phyloP scores from a whole-genome alignment of 1,140 invertebrate genomes.

The Paralvinella palmiformis region DNA sequence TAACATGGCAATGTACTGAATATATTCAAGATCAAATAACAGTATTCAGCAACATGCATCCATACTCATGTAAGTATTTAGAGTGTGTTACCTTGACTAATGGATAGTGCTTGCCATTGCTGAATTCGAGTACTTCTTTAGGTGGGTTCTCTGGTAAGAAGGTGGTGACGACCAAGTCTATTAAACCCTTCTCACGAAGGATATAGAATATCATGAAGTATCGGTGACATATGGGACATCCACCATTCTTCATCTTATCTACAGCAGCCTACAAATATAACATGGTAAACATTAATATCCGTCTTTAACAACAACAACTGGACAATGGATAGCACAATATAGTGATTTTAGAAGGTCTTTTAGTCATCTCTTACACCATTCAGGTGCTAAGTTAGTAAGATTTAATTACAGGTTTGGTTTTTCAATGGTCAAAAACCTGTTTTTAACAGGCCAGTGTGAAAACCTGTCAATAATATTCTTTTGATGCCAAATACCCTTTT shows the following conservation, averaged over 20 bases:
- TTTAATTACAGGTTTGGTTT: no score
- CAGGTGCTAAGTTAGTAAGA: no score
- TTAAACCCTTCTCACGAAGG: slow-evolving; percentile 35
- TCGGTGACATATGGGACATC: slow-evolving; percentile 44
- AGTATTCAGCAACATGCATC: no score
- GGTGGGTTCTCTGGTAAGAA: slow-evolving; percentile 40
- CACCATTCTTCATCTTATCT: slow-evolving; percentile 40
- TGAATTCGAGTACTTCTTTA: slow-evolving; percentile 35
- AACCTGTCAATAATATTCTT: no score
- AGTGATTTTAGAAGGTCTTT: no score
- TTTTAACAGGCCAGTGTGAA: no score
- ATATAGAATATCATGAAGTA: slow-evolving; percentile 46
- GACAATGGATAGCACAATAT: no score
- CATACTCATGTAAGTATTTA: slow-evolving; percentile 17
- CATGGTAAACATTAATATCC: no score
- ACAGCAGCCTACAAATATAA: slow-evolving; percentile 29
- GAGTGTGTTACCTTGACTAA: slow-evolving; percentile 36
- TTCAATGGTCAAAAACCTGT: no score
- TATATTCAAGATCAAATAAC: not conserved
- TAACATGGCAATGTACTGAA: not conserved
- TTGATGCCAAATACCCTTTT: no score
- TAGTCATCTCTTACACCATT: no score
- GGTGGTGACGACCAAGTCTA: slow-evolving; percentile 43
- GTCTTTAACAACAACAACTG: no score
- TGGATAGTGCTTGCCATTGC: slow-evolving; percentile 38